Conservation (phyloP, 53 echinoderm and acorn worm species). For the Stichopus horrens region DNA sequence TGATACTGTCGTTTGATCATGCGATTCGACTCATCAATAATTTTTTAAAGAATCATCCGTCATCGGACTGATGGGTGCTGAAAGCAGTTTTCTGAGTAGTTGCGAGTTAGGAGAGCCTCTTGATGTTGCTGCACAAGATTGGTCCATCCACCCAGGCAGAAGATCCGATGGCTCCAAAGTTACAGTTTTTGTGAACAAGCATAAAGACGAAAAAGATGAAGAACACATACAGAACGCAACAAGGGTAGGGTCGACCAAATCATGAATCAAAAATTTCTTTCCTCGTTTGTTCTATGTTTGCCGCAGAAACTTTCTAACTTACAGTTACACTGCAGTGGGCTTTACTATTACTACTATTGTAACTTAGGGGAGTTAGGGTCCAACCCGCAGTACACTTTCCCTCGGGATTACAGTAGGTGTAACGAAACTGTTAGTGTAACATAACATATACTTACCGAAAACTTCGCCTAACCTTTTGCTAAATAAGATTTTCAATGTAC, state of each 20-base stretch:
- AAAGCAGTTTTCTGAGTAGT: conserved; percentile 83
- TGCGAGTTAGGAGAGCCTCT: conserved; percentile 92
- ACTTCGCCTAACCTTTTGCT: too few species aligned
- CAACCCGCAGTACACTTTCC: too few species aligned
- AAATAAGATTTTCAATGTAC: too few species aligned
- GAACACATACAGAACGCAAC: conserved; percentile 84
- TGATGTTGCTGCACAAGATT: conserved; percentile 67
- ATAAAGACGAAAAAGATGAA: conserved; percentile 61
- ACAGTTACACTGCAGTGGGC: too few species aligned
- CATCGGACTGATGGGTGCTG: conserved; percentile 74
- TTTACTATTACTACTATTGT: too few species aligned
- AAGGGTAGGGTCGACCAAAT: conserved; percentile 55
- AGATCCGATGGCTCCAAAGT: conserved; percentile 90
- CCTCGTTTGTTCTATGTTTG: not conserved
- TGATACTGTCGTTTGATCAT: too few species aligned
- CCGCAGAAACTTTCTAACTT: not conserved
- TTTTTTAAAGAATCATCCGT: not conserved
- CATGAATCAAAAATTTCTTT: not conserved
- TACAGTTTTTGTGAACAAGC: conserved; percentile 94
- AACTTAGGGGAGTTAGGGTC: too few species aligned
- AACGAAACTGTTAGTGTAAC: too few species aligned
- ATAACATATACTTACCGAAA: too few species aligned
- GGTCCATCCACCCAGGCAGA: conserved; percentile 92
- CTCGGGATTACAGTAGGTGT: too few species aligned
- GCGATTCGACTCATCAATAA: too few species aligned